Base-by-base conservation (phyloP, 2,113 vertebrate species). In the Lates calcarifer region DNA sequence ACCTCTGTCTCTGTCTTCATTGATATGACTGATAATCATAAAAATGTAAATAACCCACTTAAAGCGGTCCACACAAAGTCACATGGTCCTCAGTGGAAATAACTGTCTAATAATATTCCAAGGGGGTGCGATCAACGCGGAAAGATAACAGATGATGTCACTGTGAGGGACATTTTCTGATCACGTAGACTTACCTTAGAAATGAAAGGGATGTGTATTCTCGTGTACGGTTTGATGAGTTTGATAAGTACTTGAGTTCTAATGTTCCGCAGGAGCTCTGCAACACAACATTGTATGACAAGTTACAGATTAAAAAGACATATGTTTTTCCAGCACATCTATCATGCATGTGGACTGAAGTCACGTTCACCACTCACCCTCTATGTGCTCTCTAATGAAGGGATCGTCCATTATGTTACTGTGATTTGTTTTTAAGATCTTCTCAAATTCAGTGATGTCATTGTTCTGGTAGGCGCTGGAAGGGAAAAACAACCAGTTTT, bases 191-290 rank as follows among this genome's bases (percentile, higher is more conserved):
- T 92, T 95, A 99, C 98, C 98, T 99, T 99, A 89, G 98, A 99
- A 96, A 99, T 99, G 94, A 99, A 99, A 88, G 97, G 98, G 96
- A 99, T 99, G 97, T 99, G 98, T 98, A 99, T 99, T 96, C 98
- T 98, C 88, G 98, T 99, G 94, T 99, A 99, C 91, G 98, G 98
- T 95, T 99, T 99, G 95, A 99, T 99, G 97, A 99, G 97, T 95
- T 99, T 99, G 95, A 99, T 99, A 94, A 99, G 98, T 94, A 99
- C 98, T 97, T 99, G 98, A 94, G 98, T 99, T 96, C 98, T 97
- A 96, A 99, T 99, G 95, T 99, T 99, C 89, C 97, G 90, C 94
- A 99, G 96, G 90, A 99, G 96, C 89, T 99, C 98, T 99, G 95
- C 47, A 96, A 87, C 89, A 78, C 85, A 95, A 81, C 51, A 83